Conservation (phyloP, 37 sponge, comb jelly and placozoan species). For the Beroe ovata region DNA sequence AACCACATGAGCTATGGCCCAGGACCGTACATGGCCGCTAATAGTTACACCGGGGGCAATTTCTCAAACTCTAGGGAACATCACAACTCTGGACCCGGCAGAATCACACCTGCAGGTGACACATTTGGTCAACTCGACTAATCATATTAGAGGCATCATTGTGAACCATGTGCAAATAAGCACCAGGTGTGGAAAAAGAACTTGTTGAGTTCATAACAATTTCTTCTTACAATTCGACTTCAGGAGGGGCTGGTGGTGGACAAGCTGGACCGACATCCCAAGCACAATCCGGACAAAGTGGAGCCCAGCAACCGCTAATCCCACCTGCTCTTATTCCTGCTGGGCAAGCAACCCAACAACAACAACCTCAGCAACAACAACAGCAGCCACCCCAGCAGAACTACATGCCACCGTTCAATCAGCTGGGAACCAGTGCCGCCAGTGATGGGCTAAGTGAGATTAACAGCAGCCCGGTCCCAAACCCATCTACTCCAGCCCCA, state of each 20-base stretch:
- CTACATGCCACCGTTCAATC: slow-evolving; percentile 32
- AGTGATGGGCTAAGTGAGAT: neutral
- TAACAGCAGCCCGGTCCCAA: slow-evolving; percentile 12
- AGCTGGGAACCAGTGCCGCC: neutral
- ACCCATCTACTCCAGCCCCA: slow-evolving; percentile 39
- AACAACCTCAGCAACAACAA: slow-evolving; percentile 20
- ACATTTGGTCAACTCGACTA: too few species aligned
- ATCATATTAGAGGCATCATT: too few species aligned
- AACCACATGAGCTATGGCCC: slow-evolving; percentile 42
- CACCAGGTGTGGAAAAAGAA: too few species aligned
- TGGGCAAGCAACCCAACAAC: neutral
- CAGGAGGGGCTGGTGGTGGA: neutral
- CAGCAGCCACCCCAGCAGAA: slow-evolving; percentile 32
- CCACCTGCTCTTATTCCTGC: slow-evolving; percentile 32
- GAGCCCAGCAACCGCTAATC: slow-evolving; percentile 12
- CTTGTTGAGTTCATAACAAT: too few species aligned
- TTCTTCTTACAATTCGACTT: too few species aligned
- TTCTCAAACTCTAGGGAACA: neutral
- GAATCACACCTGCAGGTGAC: neutral
- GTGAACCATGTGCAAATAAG: too few species aligned
- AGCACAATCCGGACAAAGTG: neutral
- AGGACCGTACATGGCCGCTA: slow-evolving; percentile 2
- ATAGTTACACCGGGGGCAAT: neutral
- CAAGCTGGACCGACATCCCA: neutral
- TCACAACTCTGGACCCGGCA: neutral